These are phyloP conservation scores for Zeugodacus cucurbitae DNA, from an alignment of 1,140 invertebrate genomes.

Conservation along the genomic window DNA sequence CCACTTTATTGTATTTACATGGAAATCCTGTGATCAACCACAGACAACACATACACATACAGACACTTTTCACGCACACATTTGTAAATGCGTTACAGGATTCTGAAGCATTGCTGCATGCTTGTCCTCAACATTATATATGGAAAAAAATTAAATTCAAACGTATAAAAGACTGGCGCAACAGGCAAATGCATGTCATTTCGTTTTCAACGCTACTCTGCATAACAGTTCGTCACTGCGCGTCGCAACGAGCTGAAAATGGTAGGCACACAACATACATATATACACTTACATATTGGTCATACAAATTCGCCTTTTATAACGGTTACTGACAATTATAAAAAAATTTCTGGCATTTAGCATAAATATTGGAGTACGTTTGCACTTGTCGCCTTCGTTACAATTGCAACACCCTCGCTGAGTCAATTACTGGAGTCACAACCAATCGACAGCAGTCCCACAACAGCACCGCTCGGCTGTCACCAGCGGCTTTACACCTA, in stretches of 20 bases:
- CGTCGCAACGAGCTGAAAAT: not conserved
- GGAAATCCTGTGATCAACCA: not conserved
- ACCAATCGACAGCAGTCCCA: constrained; percentile 53
- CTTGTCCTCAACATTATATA: not conserved
- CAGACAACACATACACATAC: too few relatives aligned
- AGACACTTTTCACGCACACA: too few relatives aligned
- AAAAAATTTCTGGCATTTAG: not conserved
- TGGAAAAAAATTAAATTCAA: not conserved
- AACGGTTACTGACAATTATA: not conserved
- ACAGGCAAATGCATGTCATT: constrained; percentile 4
- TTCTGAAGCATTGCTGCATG: not conserved
- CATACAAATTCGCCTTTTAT: not conserved
- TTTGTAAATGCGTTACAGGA: not conserved
- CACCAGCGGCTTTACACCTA: constrained; percentile 67
- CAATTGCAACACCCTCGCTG: not conserved
- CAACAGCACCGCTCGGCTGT: constrained; percentile 63
- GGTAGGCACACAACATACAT: not conserved
- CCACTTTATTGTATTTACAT: not conserved
- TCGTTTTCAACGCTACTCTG: not conserved
- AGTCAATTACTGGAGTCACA: constrained; percentile 53
- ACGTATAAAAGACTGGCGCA: constrained; percentile 20
- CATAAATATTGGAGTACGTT: constrained; percentile 10
- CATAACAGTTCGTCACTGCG: not conserved
- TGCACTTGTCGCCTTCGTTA: not conserved
- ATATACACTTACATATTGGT: not conserved